A percentile compares a stretch with the other conserved stretches of the same genome.
These are phyloP conservation scores for Xylocopa sonorina DNA, from an alignment of 1,140 invertebrate genomes.

Conservation along the genomic window DNA sequence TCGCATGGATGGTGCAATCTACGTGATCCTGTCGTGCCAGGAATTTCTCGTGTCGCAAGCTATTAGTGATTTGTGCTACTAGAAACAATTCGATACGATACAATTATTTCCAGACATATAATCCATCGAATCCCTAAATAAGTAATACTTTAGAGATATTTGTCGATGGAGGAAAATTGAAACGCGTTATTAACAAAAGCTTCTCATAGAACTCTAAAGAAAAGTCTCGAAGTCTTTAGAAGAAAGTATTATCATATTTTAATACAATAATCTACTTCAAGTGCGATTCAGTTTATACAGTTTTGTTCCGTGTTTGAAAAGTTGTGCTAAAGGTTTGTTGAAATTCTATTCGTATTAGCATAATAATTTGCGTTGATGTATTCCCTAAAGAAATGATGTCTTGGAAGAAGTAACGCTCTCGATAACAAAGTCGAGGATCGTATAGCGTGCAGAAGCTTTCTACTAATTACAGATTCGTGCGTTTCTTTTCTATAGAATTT, in stretches of 20 bases:
- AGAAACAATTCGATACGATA: too few species aligned
- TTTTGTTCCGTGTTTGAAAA: not conserved
- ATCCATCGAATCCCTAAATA: not conserved
- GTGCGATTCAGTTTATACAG: not conserved
- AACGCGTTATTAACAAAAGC: not conserved
- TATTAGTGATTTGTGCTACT: not conserved
- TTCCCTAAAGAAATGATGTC: not conserved
- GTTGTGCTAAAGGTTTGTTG: not conserved
- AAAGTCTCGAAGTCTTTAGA: not conserved
- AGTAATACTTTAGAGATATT: not conserved
- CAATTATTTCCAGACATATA: not conserved
- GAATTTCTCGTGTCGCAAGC: not conserved
- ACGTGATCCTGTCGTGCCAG: constrained; percentile 1
- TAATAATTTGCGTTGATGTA: not conserved
- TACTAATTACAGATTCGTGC: not conserved
- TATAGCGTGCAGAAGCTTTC: not conserved
- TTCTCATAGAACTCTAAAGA: too few species aligned
- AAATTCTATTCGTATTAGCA: not conserved
- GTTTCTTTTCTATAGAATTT: not conserved
- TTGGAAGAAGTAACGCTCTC: not conserved
- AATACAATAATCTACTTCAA: not conserved
- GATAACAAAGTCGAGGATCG: not conserved
- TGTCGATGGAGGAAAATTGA: too few species aligned
- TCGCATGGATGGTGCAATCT: constrained; percentile 19
- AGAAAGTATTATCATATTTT: not conserved